These are phyloP conservation scores for Thalassophryne amazonica DNA, from an alignment of 2,797 vertebrate species.

Conservation along the genomic window DNA sequence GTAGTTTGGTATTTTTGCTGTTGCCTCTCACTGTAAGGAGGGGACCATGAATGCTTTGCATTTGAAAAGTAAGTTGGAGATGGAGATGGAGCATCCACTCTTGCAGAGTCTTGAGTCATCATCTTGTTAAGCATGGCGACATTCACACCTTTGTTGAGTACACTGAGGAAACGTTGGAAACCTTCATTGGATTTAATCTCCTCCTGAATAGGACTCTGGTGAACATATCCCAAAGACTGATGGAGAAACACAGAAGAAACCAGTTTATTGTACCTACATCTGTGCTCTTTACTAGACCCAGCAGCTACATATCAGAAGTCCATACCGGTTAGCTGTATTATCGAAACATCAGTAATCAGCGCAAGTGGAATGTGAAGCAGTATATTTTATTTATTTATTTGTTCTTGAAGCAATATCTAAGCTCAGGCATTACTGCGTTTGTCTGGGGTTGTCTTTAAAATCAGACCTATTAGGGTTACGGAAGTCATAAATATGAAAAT, in stretches of 20 bases:
- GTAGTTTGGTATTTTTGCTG: slow-evolving; percentile 1
- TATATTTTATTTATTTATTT: too few species aligned
- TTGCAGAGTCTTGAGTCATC: slow-evolving; percentile 32
- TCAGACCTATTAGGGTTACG: too few species aligned
- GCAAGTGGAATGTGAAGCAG: too few species aligned
- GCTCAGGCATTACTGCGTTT: too few species aligned
- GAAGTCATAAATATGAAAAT: too few species aligned
- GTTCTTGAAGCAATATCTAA: too few species aligned
- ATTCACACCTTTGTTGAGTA: slow-evolving; percentile 74
- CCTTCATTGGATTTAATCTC: slow-evolving; percentile 36
- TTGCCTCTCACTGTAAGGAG: not conserved
- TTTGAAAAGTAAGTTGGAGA: slow-evolving; percentile 12
- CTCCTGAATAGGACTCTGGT: slow-evolving; percentile 1
- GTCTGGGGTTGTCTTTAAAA: too few species aligned
- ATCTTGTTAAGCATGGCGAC: slow-evolving; percentile 59
- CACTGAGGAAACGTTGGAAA: slow-evolving; percentile 70
- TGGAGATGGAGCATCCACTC: not conserved
- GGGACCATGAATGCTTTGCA: not conserved
- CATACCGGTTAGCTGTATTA: not conserved
- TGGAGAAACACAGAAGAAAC: slow-evolving; percentile 26
- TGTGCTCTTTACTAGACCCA: not conserved
- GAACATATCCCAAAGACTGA: slow-evolving; percentile 35
- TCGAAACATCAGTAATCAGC: too few species aligned
- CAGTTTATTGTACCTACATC: not conserved
- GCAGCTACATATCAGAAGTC: not conserved